These are phyloP conservation scores for Trichosurus vulpecula DNA, from an alignment of 2,797 vertebrate genomes.

Conservation along the genomic window DNA sequence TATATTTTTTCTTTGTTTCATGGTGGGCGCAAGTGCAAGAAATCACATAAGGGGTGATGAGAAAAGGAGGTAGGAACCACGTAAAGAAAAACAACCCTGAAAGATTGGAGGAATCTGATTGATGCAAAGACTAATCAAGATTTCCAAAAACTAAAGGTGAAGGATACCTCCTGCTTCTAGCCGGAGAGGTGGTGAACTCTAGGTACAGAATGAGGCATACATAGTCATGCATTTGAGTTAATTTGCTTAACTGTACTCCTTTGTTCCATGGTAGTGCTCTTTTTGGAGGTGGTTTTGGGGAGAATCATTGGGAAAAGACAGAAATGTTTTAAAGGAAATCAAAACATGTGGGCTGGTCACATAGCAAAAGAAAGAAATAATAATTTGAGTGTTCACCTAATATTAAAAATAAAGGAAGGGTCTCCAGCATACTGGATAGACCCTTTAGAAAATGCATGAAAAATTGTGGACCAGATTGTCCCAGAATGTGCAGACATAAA, in stretches of 20 bases:
- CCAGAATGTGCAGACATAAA: background rate
- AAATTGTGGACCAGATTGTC: background rate
- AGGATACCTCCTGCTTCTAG: background rate
- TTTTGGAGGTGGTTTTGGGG: background rate
- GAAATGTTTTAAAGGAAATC: background rate
- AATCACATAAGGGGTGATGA: background rate
- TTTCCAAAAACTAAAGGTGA: background rate
- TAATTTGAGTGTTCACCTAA: background rate
- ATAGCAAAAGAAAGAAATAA: background rate
- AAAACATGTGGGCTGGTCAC: background rate
- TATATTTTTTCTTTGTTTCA: background rate
- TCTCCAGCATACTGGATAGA: background rate
- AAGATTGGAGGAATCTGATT: background rate
- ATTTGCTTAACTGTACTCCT: background rate
- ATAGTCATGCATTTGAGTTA: background rate
- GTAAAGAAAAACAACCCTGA: background rate
- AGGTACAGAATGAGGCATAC: background rate
- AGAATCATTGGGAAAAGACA: background rate
- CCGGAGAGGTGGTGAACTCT: background rate
- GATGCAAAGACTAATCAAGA: background rate
- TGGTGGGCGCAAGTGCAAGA: background rate
- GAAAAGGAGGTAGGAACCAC: background rate
- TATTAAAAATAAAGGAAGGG: background rate
- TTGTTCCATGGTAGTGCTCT: background rate
- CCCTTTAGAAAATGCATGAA: background rate